Conservation (phyloP, 2,888 invertebrate genomes). For the Eumacrocentrus americanus region DNA sequence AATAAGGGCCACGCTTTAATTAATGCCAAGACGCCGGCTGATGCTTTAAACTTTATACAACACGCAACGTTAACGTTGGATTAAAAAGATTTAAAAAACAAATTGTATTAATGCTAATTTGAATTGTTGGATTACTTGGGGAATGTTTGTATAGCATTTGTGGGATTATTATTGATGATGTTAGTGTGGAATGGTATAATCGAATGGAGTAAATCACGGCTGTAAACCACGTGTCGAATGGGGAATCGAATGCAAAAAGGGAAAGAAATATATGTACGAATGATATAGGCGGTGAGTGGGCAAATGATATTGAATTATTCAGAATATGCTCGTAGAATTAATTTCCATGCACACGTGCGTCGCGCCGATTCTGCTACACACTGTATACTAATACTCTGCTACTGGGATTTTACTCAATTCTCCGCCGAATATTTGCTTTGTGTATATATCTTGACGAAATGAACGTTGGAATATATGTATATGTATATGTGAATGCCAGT, state of each 20-base stretch:
- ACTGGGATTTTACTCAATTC: slow-evolving; percentile 16
- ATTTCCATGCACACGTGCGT: slow-evolving; percentile 31
- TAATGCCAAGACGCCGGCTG: too few species aligned
- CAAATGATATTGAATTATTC: slow-evolving; percentile 42
- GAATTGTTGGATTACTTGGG: too few species aligned
- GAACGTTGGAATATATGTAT: slow-evolving; percentile 11
- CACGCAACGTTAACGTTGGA: not conserved
- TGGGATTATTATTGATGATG: too few species aligned
- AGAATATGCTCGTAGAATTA: slow-evolving; percentile 36
- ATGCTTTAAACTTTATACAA: not conserved
- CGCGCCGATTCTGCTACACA: not conserved
- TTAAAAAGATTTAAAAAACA: not conserved
- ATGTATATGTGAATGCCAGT: not conserved
- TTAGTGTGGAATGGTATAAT: too few species aligned
- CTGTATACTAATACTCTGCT: not conserved
- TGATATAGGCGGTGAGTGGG: not conserved
- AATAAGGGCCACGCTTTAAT: too few species aligned
- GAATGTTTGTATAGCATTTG: too few species aligned
- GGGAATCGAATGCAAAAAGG: not conserved
- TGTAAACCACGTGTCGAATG: not conserved
- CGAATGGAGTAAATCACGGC: not conserved
- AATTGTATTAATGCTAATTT: too few species aligned
- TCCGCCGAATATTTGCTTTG: slow-evolving; percentile 20
- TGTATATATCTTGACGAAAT: slow-evolving; percentile 16
- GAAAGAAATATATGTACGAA: not conserved